These are phyloP conservation scores for Myzus persicae DNA, from an alignment of 1,140 invertebrate genomes.

Conservation along the genomic window DNA sequence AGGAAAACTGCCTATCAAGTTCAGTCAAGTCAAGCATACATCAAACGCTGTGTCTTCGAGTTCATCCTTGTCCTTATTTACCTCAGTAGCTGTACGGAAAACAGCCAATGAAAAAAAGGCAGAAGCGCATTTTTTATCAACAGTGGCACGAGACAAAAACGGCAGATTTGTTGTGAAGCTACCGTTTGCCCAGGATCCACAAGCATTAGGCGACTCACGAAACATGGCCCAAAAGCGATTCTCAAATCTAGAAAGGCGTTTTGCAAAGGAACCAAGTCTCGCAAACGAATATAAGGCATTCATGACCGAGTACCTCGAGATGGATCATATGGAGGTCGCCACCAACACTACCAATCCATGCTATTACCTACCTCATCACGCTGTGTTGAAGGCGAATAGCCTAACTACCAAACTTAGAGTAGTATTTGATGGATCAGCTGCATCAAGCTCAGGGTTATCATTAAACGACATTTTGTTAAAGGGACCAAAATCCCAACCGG, in stretches of 20 bases:
- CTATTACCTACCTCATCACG: slow-evolving; percentile 58
- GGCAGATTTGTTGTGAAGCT: not conserved
- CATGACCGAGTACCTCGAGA: not conserved
- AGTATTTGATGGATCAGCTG: slow-evolving; percentile 64
- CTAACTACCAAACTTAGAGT: slow-evolving; percentile 63
- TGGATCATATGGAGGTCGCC: not conserved
- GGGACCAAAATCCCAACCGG: slow-evolving; percentile 62
- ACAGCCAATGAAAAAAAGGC: not conserved
- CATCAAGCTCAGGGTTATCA: slow-evolving; percentile 60
- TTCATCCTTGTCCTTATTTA: not conserved
- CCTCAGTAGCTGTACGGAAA: no score
- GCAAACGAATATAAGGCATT: not conserved
- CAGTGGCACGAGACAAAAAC: not conserved
- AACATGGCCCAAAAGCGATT: not conserved
- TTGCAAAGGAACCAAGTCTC: not conserved
- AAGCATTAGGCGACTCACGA: not conserved
- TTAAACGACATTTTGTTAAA: slow-evolving; percentile 61
- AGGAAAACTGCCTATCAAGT: not conserved
- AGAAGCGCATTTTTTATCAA: not conserved
- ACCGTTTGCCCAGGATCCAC: not conserved
- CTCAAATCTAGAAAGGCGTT: not conserved
- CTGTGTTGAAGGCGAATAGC: slow-evolving; percentile 23
- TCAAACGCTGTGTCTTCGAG: not conserved
- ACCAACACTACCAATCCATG: not conserved
- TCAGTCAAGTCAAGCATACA: no score